Conservation (phyloP, 2,888 invertebrate species). For the Ctenicera cuprea region DNA sequence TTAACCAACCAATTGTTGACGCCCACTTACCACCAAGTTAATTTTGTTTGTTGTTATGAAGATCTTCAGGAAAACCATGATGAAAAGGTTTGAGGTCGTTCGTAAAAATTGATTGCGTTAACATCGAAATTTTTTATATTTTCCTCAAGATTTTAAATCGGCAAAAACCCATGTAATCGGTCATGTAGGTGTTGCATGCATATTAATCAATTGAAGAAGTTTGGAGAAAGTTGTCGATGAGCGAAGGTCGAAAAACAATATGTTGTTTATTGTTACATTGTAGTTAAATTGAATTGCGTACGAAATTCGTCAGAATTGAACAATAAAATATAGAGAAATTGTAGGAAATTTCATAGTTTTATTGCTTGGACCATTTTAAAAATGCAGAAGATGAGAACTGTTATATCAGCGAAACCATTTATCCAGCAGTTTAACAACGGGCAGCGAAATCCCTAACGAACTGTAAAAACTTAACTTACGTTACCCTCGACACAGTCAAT, state of each 20-base stretch:
- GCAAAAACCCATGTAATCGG: background rate
- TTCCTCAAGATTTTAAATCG: background rate
- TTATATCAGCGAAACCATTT: constrained; percentile 38
- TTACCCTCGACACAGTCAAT: constrained; percentile 35
- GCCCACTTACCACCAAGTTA: constrained; percentile 1
- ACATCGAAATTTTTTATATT: background rate
- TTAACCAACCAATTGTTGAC: constrained; percentile 34
- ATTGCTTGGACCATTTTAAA: constrained; percentile 29
- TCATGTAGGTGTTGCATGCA: constrained; percentile 21
- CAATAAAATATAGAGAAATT: background rate
- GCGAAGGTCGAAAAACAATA: background rate
- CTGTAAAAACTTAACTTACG: constrained; percentile 39
- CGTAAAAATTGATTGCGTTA: constrained; percentile 1
- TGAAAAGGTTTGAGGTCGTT: background rate
- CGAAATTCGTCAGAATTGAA: too few relatives aligned
- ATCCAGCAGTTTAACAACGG: constrained; percentile 36
- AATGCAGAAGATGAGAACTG: constrained; percentile 35
- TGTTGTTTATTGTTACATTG: background rate
- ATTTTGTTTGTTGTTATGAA: constrained; percentile 16
- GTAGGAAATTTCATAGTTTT: constrained; percentile 25
- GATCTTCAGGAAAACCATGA: background rate
- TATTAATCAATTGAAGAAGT: constrained; percentile 5
- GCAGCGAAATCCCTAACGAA: constrained; percentile 36
- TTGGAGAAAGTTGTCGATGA: constrained; percentile 10
- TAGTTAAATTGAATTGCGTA: background rate